Evolutionary conservation across 2,797 vertebrate genomes (phyloP).

Genomic region (Phrynocephalus vlangalii): DNA sequence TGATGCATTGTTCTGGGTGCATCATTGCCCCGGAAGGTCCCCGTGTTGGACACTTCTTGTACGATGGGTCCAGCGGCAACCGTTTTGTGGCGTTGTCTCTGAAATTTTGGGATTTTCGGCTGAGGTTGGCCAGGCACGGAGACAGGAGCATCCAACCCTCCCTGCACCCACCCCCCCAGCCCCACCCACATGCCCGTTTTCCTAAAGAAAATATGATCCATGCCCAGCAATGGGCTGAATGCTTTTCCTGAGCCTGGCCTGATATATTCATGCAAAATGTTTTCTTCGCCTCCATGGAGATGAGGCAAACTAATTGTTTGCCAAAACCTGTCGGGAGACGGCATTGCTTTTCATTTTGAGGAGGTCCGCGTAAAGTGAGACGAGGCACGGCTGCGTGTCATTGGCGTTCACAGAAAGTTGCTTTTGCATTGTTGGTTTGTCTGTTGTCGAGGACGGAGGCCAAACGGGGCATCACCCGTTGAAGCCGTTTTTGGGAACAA

Average conservation of each 20-base stretch:
- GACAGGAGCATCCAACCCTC: too few relatives aligned
- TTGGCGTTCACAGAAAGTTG: not conserved
- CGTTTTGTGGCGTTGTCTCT: too few relatives aligned
- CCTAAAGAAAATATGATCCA: too few relatives aligned
- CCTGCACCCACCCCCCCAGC: too few relatives aligned
- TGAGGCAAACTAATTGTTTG: not conserved
- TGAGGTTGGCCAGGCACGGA: not conserved
- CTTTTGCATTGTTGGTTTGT: not conserved
- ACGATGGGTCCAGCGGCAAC: too few relatives aligned
- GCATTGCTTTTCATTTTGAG: conserved; percentile 2
- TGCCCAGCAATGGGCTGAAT: not conserved
- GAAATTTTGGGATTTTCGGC: not conserved
- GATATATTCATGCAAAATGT: not conserved
- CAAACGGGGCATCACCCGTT: not conserved
- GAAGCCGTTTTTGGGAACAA: not conserved
- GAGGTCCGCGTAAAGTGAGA: not conserved
- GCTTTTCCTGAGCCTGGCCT: not conserved
- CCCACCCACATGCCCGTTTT: too few relatives aligned
- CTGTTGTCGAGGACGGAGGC: not conserved
- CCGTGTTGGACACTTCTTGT: too few relatives aligned
- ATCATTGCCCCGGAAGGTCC: too few relatives aligned
- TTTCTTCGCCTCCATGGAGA: not conserved
- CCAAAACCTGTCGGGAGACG: not conserved
- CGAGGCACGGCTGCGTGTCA: not conserved
- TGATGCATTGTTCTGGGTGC: too few relatives aligned